phyloP scores from a whole-genome alignment of 2,797 vertebrate genomes.

The Gephyroberyx darwinii region DNA sequence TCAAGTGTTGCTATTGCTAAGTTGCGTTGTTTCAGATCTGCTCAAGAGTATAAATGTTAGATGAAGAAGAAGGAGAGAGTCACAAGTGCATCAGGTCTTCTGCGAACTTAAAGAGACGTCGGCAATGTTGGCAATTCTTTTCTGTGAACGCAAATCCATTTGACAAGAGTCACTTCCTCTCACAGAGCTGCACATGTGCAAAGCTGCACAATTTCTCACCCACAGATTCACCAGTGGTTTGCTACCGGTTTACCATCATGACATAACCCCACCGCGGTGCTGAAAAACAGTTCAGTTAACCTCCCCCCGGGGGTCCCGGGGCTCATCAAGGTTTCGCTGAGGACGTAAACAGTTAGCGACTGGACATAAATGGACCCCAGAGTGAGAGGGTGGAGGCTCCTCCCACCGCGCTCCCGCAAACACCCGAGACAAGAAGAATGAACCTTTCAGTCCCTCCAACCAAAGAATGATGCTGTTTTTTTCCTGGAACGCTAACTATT shows the following conservation, averaged over 20 bases:
- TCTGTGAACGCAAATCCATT: not conserved
- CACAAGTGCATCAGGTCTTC: too few relatives aligned
- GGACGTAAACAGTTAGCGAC: slow-evolving; percentile 55
- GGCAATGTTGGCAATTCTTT: not conserved
- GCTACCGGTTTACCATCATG: slow-evolving; percentile 29
- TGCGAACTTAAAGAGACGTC: too few relatives aligned
- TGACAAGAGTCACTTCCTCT: not conserved
- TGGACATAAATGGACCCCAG: slow-evolving; percentile 40
- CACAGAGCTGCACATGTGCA: not conserved
- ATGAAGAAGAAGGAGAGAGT: too few relatives aligned
- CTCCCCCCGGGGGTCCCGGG: slow-evolving; percentile 41
- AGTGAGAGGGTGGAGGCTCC: slow-evolving; percentile 32
- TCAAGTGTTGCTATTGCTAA: too few relatives aligned
- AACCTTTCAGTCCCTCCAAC: slow-evolving; percentile 37
- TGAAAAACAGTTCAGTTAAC: slow-evolving; percentile 58
- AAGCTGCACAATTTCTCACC: not conserved
- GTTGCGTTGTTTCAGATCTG: not conserved
- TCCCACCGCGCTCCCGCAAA: slow-evolving; percentile 32
- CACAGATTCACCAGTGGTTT: slow-evolving; percentile 16
- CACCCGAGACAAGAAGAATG: slow-evolving; percentile 28
- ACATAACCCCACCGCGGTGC: slow-evolving; percentile 22
- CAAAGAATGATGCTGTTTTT: slow-evolving; percentile 20
- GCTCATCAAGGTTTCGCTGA: slow-evolving; percentile 64
- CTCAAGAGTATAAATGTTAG: not conserved
- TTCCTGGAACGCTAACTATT: slow-evolving; percentile 68